These are phyloP conservation scores for Drosophila greeni DNA, from an alignment of 2,888 invertebrate genomes.

Conservation along the genomic window DNA sequence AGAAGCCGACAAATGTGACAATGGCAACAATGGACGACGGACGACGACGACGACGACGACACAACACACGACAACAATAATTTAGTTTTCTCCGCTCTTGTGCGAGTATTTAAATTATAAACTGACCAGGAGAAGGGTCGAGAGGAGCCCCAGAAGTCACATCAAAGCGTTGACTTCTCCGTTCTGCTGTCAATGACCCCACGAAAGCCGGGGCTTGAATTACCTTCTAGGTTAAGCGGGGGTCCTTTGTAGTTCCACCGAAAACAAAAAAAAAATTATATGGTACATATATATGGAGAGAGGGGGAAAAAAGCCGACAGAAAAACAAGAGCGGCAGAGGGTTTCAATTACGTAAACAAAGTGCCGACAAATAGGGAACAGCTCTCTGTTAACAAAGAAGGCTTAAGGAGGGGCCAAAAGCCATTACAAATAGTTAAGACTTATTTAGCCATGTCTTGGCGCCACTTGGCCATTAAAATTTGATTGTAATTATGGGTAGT, in stretches of 20 bases:
- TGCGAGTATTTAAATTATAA: constrained; percentile 67
- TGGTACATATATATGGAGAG: neutral
- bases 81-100: constrained; percentile 43
- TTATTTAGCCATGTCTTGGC: constrained; percentile 49
- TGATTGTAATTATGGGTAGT: constrained; percentile 59
- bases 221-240: constrained; percentile 53
- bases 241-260: constrained; percentile 65
- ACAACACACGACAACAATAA: constrained; percentile 21
- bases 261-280: constrained; percentile 37
- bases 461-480: constrained; percentile 62
- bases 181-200: constrained; percentile 62
- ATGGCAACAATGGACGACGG: constrained; percentile 27
- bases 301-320: constrained; percentile 1
- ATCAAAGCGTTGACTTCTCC: constrained; percentile 59
- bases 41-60: neutral
- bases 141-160: constrained; percentile 39
- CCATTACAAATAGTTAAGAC: constrained; percentile 29
- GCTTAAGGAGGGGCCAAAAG: constrained; percentile 3
- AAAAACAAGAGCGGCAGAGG: constrained; percentile 42
- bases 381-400: constrained; percentile 17
- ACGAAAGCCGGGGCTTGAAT: constrained; percentile 52
- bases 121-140: constrained; percentile 39
- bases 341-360: constrained; percentile 64
- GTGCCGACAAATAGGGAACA: constrained; percentile 33
- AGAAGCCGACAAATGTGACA: constrained; percentile 42